Conservation (phyloP, 2,888 invertebrate species). For the Acrobasis suavella region DNA sequence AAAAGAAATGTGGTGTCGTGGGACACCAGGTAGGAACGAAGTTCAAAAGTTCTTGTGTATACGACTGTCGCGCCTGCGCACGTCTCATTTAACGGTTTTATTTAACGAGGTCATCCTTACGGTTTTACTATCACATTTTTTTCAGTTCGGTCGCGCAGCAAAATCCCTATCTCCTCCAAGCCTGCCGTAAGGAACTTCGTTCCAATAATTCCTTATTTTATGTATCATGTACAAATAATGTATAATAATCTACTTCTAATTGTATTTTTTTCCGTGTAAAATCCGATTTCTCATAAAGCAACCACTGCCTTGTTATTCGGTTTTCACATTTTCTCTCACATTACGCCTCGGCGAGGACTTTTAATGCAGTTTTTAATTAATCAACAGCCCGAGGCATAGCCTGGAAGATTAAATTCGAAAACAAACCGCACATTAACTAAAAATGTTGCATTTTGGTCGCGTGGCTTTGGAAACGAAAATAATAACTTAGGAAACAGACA, state of each 20-base stretch:
- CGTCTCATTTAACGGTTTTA: too few species aligned
- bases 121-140: too few species aligned
- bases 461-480: constrained; percentile 19
- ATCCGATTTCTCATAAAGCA: not conserved
- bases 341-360: constrained; percentile 13
- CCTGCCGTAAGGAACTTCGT: too few species aligned
- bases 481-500: constrained; percentile 16
- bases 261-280: not conserved
- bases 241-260: not conserved
- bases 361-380: constrained; percentile 24
- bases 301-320: constrained; percentile 18
- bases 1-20: too few species aligned
- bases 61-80: too few species aligned
- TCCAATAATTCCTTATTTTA: too few species aligned
- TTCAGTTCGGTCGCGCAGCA: too few species aligned
- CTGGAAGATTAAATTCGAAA: constrained; percentile 20
- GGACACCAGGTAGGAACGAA: too few species aligned
- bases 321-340: constrained; percentile 9
- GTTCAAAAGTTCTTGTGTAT: too few species aligned
- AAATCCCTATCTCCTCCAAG: too few species aligned
- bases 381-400: constrained; percentile 14
- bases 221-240: too few species aligned
- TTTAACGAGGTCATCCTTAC: too few species aligned
- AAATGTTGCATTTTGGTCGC: constrained; percentile 14
- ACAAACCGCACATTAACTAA: constrained; percentile 17